phyloP scores from a whole-genome alignment of 2,113 vertebrate species.

The Austrofundulus limnaeus region DNA sequence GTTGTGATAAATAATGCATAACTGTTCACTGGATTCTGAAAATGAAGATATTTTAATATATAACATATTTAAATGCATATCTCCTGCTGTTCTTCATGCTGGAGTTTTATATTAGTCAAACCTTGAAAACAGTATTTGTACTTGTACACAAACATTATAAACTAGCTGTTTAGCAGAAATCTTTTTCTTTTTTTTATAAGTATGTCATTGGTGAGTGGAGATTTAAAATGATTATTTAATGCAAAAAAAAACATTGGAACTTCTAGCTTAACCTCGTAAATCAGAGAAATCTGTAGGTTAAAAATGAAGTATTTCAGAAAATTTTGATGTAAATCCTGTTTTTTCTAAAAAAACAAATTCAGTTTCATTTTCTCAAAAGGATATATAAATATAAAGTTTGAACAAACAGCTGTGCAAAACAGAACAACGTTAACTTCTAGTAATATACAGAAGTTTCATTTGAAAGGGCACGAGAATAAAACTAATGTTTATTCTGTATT shows the following conservation, averaged over 20 bases:
- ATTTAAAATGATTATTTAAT: too few species aligned
- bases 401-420: not conserved
- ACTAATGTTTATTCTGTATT: not conserved
- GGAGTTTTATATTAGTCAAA: too few species aligned
- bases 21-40: not conserved
- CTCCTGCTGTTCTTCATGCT: too few species aligned
- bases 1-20: slow-evolving; percentile 5
- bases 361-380: not conserved
- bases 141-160: not conserved
- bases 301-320: too few species aligned
- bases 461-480: slow-evolving; percentile 27
- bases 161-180: not conserved
- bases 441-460: slow-evolving; percentile 10
- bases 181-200: not conserved
- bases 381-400: not conserved
- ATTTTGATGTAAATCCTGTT: too few species aligned
- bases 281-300: too few species aligned
- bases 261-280: too few species aligned
- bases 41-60: too few species aligned
- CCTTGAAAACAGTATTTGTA: not conserved
- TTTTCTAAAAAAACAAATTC: too few species aligned
- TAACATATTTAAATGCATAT: not conserved
- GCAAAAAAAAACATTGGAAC: too few species aligned
- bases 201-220: too few species aligned
- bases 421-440: not conserved